Evolutionary conservation across 2,888 invertebrate genomes (phyloP).

Genomic region (Lasioglossum malachurum): DNA sequence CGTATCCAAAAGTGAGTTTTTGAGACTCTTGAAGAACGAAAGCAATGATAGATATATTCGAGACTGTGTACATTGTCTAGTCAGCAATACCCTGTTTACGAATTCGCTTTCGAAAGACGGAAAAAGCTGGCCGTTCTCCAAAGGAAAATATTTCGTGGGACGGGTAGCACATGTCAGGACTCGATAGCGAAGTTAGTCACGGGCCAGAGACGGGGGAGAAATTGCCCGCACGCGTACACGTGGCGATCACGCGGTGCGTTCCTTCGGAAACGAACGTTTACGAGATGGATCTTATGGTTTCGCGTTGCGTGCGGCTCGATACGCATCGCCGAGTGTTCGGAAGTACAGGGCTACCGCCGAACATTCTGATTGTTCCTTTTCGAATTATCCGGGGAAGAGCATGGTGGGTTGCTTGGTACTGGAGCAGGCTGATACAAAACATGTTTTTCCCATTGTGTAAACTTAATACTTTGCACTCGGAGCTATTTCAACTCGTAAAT

Average conservation of each 20-base stretch:
- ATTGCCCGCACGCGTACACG: conserved; percentile 59
- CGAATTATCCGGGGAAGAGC: not conserved
- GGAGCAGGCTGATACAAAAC: not conserved
- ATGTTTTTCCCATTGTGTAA: too few species aligned
- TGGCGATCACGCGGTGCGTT: conserved; percentile 45
- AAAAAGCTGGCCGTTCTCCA: conserved; percentile 16
- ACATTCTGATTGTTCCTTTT: not conserved
- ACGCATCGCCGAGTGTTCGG: not conserved
- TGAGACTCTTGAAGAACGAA: too few species aligned
- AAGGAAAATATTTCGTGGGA: conserved; percentile 48
- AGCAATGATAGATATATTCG: too few species aligned
- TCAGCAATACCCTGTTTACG: conserved; percentile 25
- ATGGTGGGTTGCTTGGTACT: not conserved
- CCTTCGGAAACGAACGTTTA: conserved; percentile 47
- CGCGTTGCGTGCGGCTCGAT: conserved; percentile 7
- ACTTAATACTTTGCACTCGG: too few species aligned
- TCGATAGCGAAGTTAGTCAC: conserved; percentile 46
- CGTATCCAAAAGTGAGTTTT: too few species aligned
- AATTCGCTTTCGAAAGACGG: conserved; percentile 38
- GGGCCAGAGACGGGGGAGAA: conserved; percentile 39
- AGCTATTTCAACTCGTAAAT: too few species aligned
- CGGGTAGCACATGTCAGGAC: conserved; percentile 42
- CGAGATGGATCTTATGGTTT: conserved; percentile 45
- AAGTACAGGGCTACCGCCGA: not conserved
- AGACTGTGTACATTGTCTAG: not conserved